Base-by-base conservation (phyloP, 2,888 invertebrate species). In the Drosophila sordidapex region DNA sequence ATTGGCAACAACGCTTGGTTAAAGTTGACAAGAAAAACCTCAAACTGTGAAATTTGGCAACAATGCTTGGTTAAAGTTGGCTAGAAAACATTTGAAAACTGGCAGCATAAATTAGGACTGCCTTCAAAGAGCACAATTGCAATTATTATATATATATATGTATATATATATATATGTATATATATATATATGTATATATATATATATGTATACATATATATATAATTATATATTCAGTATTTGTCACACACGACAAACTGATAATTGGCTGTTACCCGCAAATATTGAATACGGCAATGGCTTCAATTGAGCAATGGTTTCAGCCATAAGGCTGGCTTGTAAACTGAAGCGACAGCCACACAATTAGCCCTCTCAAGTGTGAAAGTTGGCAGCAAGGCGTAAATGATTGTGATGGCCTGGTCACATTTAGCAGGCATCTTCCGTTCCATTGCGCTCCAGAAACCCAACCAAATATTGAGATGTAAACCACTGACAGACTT, bases 391-490 rank as follows among this genome's bases (percentile, higher is more conserved):
- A 65, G 36, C 56, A 52, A 25, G 21, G 54, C 64, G 25, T 25
- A 49, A 25, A 25, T 13, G 29, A 43, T 43, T 43, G 43, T 11
- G 43, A 21, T 43, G 43, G 21, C 21, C 43, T 43, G 43, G 43
- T 11, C 43, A 43, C 43, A 43, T 43, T 11, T 21, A 43, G 2
- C 21, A 43, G 43, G 21, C 43, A 21, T 43, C 21, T 43, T 21
- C 43, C 43, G 21, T 43, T 43, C 43, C 43, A 21, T 11, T 43
- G 43, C 43, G 11, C 5, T 21, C 33, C 35, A 69, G 53, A 65
- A 59, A 66, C 38, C 65, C 49, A 52, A 36, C 29, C 53, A 75
- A 63, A 56, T 63, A 63, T 48, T 60, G 7, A 67, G 67, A 46
- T 57, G 51, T 57, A 29, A 48, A 46, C 43, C 43, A 25, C 46